Conservation (phyloP, 2,888 invertebrate species). For the Aporophyla nigra region DNA sequence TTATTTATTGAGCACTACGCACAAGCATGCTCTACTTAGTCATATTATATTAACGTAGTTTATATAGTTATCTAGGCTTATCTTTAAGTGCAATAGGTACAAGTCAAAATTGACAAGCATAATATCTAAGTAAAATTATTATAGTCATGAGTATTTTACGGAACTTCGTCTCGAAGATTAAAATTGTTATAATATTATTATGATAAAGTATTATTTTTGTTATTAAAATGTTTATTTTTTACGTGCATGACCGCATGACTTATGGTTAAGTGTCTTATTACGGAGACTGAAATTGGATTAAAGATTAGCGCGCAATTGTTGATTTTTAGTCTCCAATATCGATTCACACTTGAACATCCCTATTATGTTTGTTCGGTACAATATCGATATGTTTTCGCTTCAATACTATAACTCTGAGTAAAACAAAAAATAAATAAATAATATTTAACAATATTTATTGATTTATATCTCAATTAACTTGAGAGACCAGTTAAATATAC, state of each 20-base stretch:
- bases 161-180: constrained; percentile 45
- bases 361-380: not conserved
- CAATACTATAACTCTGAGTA: not conserved
- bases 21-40: constrained; percentile 82
- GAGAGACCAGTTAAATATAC: not conserved
- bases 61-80: constrained; percentile 69
- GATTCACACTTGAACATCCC: not conserved
- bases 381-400: constrained; percentile 11
- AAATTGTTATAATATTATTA: constrained; percentile 62
- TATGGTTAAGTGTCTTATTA: constrained; percentile 64
- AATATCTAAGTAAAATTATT: constrained; percentile 63
- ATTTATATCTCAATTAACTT: not conserved
- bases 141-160: constrained; percentile 54
- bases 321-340: constrained; percentile 28
- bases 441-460: not conserved
- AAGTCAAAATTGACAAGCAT: constrained; percentile 81
- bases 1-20: constrained; percentile 78
- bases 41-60: constrained; percentile 76
- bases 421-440: not conserved
- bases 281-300: constrained; percentile 72
- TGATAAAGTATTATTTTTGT: constrained; percentile 68
- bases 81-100: constrained; percentile 84
- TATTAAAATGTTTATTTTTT: constrained; percentile 59
- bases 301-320: constrained; percentile 56
- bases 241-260: constrained; percentile 67